These are phyloP conservation scores for Thripadectes ignobilis DNA, from an alignment of 2,797 vertebrate species.

Conservation along the genomic window DNA sequence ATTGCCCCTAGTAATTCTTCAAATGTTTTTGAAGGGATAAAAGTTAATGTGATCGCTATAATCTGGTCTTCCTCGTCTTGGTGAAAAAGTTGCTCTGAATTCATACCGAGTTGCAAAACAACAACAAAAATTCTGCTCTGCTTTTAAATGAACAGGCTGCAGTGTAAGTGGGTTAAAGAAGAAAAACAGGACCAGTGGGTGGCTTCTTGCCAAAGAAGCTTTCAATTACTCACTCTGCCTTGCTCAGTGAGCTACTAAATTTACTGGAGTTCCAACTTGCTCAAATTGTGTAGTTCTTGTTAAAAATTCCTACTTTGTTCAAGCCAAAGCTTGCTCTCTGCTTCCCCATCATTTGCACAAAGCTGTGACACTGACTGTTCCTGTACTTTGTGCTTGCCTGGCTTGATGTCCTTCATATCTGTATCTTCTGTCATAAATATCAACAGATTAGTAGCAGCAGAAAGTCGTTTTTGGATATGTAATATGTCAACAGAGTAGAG, in stretches of 20 bases:
- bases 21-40: neutral
- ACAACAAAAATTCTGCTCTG: neutral
- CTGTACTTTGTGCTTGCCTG: neutral
- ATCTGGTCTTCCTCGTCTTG: neutral
- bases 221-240: neutral
- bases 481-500: neutral
- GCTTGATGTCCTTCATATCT: neutral
- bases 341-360: neutral
- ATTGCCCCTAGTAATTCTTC: neutral
- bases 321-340: neutral
- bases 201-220: neutral
- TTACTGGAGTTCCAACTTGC: neutral
- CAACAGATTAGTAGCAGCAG: neutral
- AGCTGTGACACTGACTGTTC: neutral
- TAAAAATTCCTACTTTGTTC: neutral
- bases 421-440: neutral
- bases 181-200: neutral
- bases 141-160: neutral
- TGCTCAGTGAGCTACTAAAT: neutral
- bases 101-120: neutral
- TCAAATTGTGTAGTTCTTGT: neutral
- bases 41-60: neutral
- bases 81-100: neutral
- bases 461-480: neutral
- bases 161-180: conserved; percentile 5